These are phyloP conservation scores for Lycocerus yunnanus DNA, from an alignment of 2,888 invertebrate species.

Conservation along the genomic window DNA sequence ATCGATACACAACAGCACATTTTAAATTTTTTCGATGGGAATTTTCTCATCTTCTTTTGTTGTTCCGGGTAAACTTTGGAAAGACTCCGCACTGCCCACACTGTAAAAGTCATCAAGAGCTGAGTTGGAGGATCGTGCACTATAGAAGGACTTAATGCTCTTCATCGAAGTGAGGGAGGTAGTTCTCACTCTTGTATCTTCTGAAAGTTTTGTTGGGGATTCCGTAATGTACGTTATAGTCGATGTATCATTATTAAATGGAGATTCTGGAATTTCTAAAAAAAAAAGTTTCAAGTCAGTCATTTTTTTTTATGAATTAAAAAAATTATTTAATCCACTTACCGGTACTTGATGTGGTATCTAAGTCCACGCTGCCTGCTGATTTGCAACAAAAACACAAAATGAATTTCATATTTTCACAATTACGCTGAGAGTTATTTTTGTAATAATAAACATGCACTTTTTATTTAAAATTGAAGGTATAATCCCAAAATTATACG, in stretches of 20 bases:
- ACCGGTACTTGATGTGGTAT: not conserved
- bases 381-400: conserved; percentile 19
- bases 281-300: not conserved
- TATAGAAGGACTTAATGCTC: conserved; percentile 33
- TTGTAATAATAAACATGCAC: not conserved
- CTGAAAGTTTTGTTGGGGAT: not conserved
- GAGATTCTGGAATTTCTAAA: not conserved
- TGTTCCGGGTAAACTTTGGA: conserved; percentile 5
- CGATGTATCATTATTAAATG: not conserved
- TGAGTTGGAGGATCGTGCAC: conserved; percentile 23
- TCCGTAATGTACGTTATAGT: not conserved
- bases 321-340: not conserved
- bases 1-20: not conserved
- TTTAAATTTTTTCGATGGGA: not conserved
- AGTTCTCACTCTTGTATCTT: conserved; percentile 7
- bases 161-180: conserved; percentile 27
- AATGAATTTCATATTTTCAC: conserved; percentile 7
- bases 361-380: not conserved
- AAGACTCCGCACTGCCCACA: conserved; percentile 31
- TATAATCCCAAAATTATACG: not conserved
- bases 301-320: too few relatives aligned
- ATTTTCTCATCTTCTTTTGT: not conserved
- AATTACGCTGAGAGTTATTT: not conserved
- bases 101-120: conserved; percentile 29
- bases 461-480: not conserved